These are phyloP conservation scores for Passer montanus DNA, from an alignment of 2,113 vertebrate genomes.

Conservation along the genomic window DNA sequence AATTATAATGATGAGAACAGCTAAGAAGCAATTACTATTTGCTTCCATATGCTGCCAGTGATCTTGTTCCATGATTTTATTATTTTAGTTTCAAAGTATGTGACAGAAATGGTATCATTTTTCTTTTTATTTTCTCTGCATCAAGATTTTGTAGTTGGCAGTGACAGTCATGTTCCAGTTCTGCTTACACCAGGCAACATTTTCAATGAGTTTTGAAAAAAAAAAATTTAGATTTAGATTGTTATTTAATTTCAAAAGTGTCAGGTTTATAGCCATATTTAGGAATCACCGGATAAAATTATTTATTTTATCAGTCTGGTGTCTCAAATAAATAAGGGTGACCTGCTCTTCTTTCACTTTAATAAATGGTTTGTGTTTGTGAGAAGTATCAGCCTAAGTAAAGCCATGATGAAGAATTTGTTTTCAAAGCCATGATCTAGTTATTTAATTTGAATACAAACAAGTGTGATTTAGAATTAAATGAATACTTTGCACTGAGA, in stretches of 20 bases:
- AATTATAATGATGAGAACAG: slow-evolving; percentile 13
- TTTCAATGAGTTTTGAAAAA: neutral
- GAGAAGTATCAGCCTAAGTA: neutral
- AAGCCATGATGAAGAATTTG: neutral
- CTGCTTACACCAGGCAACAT: neutral
- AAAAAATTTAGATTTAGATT: neutral
- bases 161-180: neutral
- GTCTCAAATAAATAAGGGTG: neutral
- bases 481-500: neutral
- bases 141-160: neutral
- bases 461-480: neutral
- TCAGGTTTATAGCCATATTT: neutral
- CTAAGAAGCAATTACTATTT: slow-evolving; percentile 8
- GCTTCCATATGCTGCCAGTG: slow-evolving; percentile 10
- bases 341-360: neutral
- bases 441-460: slow-evolving; percentile 21
- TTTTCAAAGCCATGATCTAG: neutral
- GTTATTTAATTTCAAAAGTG: neutral
- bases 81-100: slow-evolving; percentile 2
- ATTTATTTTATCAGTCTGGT: neutral
- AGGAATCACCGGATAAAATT: neutral
- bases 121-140: neutral
- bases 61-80: slow-evolving; percentile 14
- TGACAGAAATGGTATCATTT: neutral
- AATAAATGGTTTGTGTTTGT: neutral